Conservation (phyloP, 1,140 invertebrate genomes). For the Ectropis grisescens region DNA sequence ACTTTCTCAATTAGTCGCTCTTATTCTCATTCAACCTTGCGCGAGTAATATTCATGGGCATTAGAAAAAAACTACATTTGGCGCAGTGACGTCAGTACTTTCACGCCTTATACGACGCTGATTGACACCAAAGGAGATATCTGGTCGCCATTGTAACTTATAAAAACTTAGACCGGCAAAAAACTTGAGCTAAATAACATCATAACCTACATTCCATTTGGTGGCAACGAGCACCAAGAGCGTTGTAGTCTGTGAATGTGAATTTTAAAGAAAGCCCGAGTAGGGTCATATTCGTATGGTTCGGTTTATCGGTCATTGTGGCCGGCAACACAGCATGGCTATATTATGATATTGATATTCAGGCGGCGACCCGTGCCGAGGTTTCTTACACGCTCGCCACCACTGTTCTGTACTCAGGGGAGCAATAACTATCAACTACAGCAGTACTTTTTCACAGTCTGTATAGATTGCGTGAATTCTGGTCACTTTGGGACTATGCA, state of each 20-base stretch:
- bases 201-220: constrained; percentile 65
- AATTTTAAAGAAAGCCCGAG: constrained; percentile 52
- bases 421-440: constrained; percentile 29
- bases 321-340: constrained; percentile 34
- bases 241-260: constrained; percentile 40
- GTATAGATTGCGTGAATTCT: constrained; percentile 6
- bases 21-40: no score
- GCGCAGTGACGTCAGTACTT: constrained; percentile 59
- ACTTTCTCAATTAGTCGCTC: no score
- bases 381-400: constrained; percentile 42
- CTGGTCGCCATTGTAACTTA: constrained; percentile 57
- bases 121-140: constrained; percentile 62
- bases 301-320: constrained; percentile 61
- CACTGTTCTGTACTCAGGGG: constrained; percentile 32
- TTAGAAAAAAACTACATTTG: constrained; percentile 18
- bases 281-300: constrained; percentile 57
- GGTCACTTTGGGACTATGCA: neutral
- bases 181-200: constrained; percentile 60
- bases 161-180: constrained; percentile 56
- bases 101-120: constrained; percentile 56
- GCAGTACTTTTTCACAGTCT: constrained; percentile 14
- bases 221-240: constrained; percentile 31
- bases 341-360: constrained; percentile 65
- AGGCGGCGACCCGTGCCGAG: constrained; percentile 38
- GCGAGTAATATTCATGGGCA: no score